Evolutionary conservation across 2,888 invertebrate species (phyloP).

Genomic region (Eupsilia transversa): DNA sequence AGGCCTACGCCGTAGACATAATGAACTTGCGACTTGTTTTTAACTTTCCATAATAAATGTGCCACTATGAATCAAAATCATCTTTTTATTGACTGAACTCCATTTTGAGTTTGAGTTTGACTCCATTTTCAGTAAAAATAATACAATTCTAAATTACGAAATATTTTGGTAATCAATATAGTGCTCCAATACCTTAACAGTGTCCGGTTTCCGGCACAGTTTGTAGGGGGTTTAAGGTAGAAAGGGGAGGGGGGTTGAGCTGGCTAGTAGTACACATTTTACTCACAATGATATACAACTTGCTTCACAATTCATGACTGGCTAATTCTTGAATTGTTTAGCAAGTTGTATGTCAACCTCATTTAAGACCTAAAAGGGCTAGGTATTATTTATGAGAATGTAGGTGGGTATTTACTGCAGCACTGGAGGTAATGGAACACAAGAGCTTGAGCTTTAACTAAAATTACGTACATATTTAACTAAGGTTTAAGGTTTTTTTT

Average conservation of each 20-base stretch:
- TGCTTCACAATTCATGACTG: conserved; percentile 19
- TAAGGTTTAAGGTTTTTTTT: too few relatives aligned
- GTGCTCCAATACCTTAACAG: background rate
- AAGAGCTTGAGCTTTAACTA: too few relatives aligned
- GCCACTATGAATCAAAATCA: background rate
- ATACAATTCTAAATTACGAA: background rate
- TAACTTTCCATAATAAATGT: background rate
- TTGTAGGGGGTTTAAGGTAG: background rate
- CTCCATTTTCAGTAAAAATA: background rate
- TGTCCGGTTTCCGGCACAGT: background rate
- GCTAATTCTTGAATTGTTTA: too few relatives aligned
- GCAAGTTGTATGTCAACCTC: too few relatives aligned
- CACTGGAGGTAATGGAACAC: too few relatives aligned
- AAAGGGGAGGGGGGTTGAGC: background rate
- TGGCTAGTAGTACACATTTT: background rate
- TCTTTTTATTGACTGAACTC: too few relatives aligned
- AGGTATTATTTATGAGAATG: background rate
- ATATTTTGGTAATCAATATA: background rate
- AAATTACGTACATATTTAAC: too few relatives aligned
- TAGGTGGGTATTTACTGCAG: background rate
- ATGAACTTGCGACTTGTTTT: background rate
- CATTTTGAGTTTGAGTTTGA: too few relatives aligned
- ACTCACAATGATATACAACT: conserved; percentile 24
- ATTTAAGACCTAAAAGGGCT: background rate
- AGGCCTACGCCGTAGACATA: conserved; percentile 36